Evolutionary conservation across 2,797 vertebrate genomes (phyloP).

Genomic region (Sternarchorhynchus goeldii): DNA sequence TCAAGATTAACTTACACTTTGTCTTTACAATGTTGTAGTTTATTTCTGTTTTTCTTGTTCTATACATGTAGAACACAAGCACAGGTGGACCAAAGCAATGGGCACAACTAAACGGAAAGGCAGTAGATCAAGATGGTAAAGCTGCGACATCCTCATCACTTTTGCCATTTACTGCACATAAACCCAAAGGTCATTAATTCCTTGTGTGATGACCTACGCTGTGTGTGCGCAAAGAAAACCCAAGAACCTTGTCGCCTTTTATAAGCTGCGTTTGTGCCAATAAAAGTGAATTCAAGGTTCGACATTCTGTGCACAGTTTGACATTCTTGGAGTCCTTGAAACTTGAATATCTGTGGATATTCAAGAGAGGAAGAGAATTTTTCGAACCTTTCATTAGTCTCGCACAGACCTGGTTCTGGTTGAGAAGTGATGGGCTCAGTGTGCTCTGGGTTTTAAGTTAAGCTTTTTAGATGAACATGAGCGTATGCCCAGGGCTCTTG

Average conservation of each 20-base stretch:
- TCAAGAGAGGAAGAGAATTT: no score
- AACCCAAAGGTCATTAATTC: conserved; percentile 4
- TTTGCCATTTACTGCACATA: background rate
- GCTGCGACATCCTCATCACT: conserved; percentile 38
- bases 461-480: no score
- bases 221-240: conserved; percentile 7
- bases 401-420: no score
- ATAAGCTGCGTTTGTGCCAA: background rate
- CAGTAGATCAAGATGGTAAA: conserved; percentile 95
- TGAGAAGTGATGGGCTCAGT: no score
- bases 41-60: background rate
- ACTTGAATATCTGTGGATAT: no score
- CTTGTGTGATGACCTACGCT: conserved; percentile 2
- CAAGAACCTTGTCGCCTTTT: conserved; percentile 1
- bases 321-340: background rate
- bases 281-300: conserved; percentile 23
- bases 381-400: no score
- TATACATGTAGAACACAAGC: conserved; percentile 85
- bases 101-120: conserved; percentile 99
- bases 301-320: background rate
- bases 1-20: background rate
- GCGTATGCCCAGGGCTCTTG: no score
- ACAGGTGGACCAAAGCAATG: conserved; percentile 99
- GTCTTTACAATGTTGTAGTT: background rate
- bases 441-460: no score